These are phyloP conservation scores for Scophthalmus maximus DNA, from an alignment of 2,113 vertebrate species.

Conservation along the genomic window DNA sequence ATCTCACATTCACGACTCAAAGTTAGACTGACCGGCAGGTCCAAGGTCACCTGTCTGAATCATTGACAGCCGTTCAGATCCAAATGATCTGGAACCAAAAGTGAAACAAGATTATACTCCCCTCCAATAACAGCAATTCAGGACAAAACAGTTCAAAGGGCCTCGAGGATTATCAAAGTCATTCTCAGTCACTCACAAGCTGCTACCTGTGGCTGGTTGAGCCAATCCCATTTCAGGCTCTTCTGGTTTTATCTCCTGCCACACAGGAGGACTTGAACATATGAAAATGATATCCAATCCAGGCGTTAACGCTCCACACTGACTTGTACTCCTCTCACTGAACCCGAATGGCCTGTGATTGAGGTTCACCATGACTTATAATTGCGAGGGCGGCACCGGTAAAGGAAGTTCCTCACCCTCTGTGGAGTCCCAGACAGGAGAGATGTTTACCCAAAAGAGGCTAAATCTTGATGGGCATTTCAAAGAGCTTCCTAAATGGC, in stretches of 20 bases:
- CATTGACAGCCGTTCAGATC: background rate
- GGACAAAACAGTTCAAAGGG: slow-evolving; percentile 5
- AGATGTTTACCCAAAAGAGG: slow-evolving; percentile 61
- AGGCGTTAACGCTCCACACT: background rate
- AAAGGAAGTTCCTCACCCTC: slow-evolving; percentile 71
- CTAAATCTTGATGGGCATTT: slow-evolving; percentile 62
- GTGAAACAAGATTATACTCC: background rate
- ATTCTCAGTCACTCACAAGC: background rate
- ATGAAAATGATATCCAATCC: background rate
- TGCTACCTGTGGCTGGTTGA: slow-evolving; percentile 1
- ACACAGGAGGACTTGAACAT: background rate
- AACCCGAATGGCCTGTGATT: background rate
- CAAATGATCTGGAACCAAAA: slow-evolving; percentile 23
- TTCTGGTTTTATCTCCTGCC: background rate
- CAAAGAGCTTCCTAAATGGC: slow-evolving; percentile 61
- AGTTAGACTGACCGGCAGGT: background rate
- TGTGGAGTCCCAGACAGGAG: slow-evolving; percentile 34
- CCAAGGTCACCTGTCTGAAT: background rate
- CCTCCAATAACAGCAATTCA: background rate
- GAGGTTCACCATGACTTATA: background rate
- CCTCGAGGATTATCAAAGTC: background rate
- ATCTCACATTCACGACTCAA: background rate
- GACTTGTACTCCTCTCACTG: background rate
- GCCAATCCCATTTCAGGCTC: background rate
- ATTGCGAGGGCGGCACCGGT: slow-evolving; percentile 52